These are phyloP conservation scores for Eulemur macaco DNA, from an alignment of 2,113 vertebrate species.

Conservation along the genomic window DNA sequence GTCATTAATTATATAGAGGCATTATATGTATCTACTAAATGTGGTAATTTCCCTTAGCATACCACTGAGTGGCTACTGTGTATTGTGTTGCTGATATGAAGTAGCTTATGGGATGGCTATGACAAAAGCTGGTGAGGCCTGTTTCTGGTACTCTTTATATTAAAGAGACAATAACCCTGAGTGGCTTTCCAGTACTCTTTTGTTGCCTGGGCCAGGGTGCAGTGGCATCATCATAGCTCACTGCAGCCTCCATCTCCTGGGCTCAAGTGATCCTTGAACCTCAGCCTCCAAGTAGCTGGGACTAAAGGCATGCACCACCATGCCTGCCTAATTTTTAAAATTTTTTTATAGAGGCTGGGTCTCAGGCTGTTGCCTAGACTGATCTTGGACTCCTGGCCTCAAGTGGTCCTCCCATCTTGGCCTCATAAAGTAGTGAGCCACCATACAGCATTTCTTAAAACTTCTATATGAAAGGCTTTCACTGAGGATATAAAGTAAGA, in stretches of 20 bases:
- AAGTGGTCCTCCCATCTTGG: too few species aligned
- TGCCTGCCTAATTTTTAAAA: neutral
- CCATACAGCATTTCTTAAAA: neutral
- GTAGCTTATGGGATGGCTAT: neutral
- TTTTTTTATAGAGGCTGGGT: neutral
- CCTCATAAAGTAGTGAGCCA: neutral
- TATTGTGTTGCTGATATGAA: neutral
- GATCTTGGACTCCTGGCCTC: neutral
- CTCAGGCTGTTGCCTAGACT: neutral
- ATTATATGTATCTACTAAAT: neutral
- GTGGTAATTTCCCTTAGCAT: neutral
- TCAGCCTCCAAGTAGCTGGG: neutral
- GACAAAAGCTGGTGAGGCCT: conserved; percentile 12
- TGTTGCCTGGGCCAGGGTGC: neutral
- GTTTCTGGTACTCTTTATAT: neutral
- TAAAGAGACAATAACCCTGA: neutral
- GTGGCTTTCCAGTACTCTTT: neutral
- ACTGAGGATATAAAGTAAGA: neutral
- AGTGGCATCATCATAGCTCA: neutral
- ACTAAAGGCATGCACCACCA: neutral
- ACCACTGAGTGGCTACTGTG: neutral
- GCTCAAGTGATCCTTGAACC: neutral
- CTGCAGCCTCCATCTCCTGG: neutral
- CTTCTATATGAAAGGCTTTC: neutral
- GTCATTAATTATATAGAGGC: neutral